Percentiles rank a stretch among this genome's conserved stretches.
phyloP scores from a whole-genome alignment of 2,113 vertebrate species.

The Pan troglodytes region NHGRI_mPanTro3-v2.1_pri NC_072403.2:146765001-146765500 shows the following conservation, averaged over 20 bases:
- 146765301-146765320: neutral
- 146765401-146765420: neutral
- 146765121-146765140: neutral
- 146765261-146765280: neutral
- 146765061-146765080: neutral
- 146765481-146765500: neutral
- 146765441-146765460: neutral
- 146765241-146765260: neutral
- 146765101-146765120: neutral
- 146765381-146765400: neutral
- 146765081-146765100: neutral
- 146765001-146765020: neutral
- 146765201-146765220: neutral
- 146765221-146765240: neutral
- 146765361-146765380: neutral
- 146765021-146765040: neutral
- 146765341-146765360: neutral
- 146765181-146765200: neutral
- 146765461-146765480: neutral
- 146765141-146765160: neutral
- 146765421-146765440: neutral
- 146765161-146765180: neutral
- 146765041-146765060: neutral
- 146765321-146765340: neutral
- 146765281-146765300: neutral